Conservation (phyloP, 2,797 vertebrate species). For the Crenichthys baileyi region DNA sequence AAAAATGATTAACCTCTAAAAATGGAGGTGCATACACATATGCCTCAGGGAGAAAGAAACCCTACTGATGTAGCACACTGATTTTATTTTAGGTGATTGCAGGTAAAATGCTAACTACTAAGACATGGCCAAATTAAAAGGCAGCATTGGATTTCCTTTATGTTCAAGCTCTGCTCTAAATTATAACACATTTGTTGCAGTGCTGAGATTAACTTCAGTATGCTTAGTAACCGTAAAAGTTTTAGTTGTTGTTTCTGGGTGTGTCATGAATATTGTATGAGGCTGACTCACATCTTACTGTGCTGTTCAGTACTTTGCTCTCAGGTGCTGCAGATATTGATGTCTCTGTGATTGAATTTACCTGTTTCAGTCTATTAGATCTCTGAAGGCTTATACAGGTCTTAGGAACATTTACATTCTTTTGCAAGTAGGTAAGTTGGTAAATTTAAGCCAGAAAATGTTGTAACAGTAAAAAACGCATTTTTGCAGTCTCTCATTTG, state of each 20-base stretch:
- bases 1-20: background rate
- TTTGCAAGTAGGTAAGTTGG: background rate
- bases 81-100: background rate
- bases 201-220: conserved; percentile 5
- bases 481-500: background rate
- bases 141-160: background rate
- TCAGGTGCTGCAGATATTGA: background rate
- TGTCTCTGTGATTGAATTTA: conserved; percentile 9
- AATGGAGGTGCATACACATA: background rate
- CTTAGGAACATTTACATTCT: background rate
- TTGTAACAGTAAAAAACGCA: background rate
- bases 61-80: background rate
- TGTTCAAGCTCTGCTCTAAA: background rate
- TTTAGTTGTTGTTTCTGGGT: conserved; percentile 18
- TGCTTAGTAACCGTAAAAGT: conserved; percentile 12
- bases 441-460: background rate
- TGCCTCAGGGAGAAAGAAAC: background rate
- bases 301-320: conserved; percentile 21
- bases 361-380: background rate
- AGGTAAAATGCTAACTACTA: background rate
- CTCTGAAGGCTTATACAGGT: background rate
- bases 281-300: conserved; percentile 6
- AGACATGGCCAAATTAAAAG: background rate
- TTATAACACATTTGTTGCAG: background rate
- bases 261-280: conserved; percentile 15